Evolutionary conservation across 2,888 invertebrate genomes (phyloP), one percentile per base, ranked within the genome.

Genomic region (Trachelus tabidus): DNA sequence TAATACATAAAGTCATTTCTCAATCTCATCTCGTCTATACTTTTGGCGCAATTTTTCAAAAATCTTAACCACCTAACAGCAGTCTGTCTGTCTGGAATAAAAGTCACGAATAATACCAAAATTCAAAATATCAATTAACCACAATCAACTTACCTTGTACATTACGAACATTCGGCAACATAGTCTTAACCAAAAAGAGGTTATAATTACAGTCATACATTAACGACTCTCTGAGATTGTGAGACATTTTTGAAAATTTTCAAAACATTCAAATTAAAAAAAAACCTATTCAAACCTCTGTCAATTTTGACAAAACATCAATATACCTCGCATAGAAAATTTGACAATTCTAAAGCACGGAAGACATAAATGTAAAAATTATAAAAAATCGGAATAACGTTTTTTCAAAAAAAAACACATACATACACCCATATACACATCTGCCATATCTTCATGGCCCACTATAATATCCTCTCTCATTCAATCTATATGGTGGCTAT

Each of bases 1-100:
- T 92, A 92, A 85, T 92, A 93, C 91, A 93, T 92, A 82, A 93
- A 93, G 84, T 93, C 93, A 85, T 94, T 94, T 69, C 94, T 88
- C 30, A 93, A 85, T 82, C 91, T 92, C 92, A 93, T 92, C 87
- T 93, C 93, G 73, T 93, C 91, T 4, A 93, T 84, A 0, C 92
- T 90, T 79, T 90, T 88, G 69, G 92, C 92, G 81, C 92, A 92
- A 1, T 89, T 89, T 69, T 92, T 90, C 78, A 94, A 83, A 87
- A 93, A 93, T 80, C 92, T 91, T 85, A 93, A 90, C 94, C 94
- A 94, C 77, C 92, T 88, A 12, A 92, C 87, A 1, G 91, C 92
- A 80, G 88, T 90, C 81, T 92, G 91, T 81, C 92, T 91, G 81
- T 93, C 93, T 92, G 83, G 40, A 68, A 77, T 12, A 12, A 74